phyloP scores from a whole-genome alignment of 2,888 invertebrate genomes.

The Tenthredo amoena region DNA sequence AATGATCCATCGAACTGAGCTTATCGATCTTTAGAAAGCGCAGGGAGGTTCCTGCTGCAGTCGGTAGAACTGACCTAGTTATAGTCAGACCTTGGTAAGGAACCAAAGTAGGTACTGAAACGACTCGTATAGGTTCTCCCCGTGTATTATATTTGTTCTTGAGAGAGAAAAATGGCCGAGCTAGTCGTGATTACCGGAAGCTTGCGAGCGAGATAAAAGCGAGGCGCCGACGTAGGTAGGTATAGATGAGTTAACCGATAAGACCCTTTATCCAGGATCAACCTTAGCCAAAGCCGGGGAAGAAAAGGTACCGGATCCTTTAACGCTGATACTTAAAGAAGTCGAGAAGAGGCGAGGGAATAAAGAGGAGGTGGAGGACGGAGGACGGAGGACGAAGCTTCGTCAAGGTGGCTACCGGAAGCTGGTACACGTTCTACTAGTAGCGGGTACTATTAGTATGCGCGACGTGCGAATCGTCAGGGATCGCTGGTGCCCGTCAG shows the following conservation, averaged over 20 bases:
- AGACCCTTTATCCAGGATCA: slow-evolving; percentile 44
- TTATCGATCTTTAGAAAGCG: background rate
- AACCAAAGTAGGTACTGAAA: background rate
- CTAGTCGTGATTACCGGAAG: slow-evolving; percentile 3
- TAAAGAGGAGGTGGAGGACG: background rate
- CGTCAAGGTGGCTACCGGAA: slow-evolving; percentile 52
- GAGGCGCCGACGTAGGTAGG: background rate
- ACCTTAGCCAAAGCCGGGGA: slow-evolving; percentile 2
- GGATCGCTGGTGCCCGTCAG: slow-evolving; percentile 10
- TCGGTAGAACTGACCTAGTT: background rate
- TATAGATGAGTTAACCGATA: slow-evolving; percentile 36
- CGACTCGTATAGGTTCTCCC: background rate
- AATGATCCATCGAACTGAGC: background rate
- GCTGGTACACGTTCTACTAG: slow-evolving; percentile 31
- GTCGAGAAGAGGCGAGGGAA: background rate
- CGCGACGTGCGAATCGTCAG: slow-evolving; percentile 47
- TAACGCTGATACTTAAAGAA: slow-evolving; percentile 38
- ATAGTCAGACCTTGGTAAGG: background rate
- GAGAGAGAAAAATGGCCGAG: background rate
- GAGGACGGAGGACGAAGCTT: background rate
- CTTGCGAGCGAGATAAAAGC: background rate
- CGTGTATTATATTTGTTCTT: background rate
- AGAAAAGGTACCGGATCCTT: slow-evolving; percentile 27
- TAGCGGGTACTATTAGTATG: slow-evolving; percentile 46
- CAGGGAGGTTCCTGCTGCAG: background rate